Evolutionary conservation across 2,797 vertebrate species (phyloP).

Genomic region (Atherinosoma microstoma): DNA sequence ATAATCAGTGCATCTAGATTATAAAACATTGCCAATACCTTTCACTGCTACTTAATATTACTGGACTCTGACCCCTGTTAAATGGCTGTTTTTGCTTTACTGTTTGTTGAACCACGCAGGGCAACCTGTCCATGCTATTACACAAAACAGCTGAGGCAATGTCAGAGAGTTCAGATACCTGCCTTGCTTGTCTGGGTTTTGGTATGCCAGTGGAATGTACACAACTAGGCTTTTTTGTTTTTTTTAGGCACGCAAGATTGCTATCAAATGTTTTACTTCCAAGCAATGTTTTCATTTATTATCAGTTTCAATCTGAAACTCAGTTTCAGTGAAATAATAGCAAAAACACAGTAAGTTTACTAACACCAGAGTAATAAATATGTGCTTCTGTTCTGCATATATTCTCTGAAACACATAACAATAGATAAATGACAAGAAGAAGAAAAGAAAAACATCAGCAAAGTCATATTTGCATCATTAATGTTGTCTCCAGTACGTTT

Average conservation of each 20-base stretch:
- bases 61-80: background rate
- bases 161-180: conserved; percentile 2
- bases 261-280: background rate
- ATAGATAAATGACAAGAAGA: background rate
- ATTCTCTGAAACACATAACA: background rate
- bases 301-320: background rate
- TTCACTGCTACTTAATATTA: background rate
- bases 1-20: background rate
- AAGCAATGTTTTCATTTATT: background rate
- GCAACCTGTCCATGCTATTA: conserved; percentile 17
- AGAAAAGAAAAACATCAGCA: too few species aligned
- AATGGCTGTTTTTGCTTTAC: background rate
- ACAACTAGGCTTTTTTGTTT: background rate
- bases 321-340: too few species aligned
- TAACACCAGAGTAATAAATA: background rate
- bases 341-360: too few species aligned
- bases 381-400: background rate
- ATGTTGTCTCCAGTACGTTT: too few species aligned
- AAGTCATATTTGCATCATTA: too few species aligned
- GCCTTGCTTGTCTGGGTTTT: conserved; percentile 7
- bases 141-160: conserved; percentile 1
- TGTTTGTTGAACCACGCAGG: conserved; percentile 18
- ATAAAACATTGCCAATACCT: background rate
- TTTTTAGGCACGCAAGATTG: background rate
- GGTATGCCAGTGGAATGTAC: background rate